Percentiles rank a stretch among this genome's conserved stretches.
Conservation (phyloP, 2,113 vertebrate genomes). For the Todiramphus saurophagus region DNA sequence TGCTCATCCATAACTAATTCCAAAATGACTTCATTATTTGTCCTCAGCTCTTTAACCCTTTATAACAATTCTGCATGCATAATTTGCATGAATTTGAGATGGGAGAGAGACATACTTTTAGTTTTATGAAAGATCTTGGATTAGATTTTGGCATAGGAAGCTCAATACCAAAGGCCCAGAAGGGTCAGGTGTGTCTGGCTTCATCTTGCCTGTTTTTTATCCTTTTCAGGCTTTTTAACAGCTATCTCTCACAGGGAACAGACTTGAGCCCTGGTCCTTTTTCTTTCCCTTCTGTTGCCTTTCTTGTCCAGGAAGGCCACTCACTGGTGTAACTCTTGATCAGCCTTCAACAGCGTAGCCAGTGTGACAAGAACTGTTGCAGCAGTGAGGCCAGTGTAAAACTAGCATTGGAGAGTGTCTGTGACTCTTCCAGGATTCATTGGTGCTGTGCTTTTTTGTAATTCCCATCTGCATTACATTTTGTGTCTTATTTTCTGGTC, state of each 20-base stretch:
- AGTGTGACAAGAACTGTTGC: background rate
- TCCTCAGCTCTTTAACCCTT: background rate
- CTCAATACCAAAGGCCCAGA: background rate
- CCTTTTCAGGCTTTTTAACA: background rate
- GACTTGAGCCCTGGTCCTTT: background rate
- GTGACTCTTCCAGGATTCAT: background rate
- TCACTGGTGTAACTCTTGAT: background rate
- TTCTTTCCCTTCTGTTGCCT: background rate
- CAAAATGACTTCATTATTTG: background rate
- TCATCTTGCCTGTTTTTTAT: background rate
- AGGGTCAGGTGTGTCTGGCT: background rate
- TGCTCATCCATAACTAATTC: background rate
- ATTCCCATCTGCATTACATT: constrained; percentile 29
- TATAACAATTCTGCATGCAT: background rate
- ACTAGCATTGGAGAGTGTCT: background rate
- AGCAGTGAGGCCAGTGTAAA: background rate
- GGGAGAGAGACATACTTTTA: background rate
- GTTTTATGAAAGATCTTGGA: background rate
- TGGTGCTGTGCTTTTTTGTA: background rate
- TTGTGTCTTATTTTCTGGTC: background rate
- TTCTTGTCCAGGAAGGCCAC: background rate
- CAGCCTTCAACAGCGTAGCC: background rate
- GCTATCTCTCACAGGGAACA: background rate
- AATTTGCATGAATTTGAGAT: background rate
- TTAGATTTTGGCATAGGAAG: background rate